Evolutionary conservation across 2,888 invertebrate species (phyloP), one percentile per base, ranked within the genome.

Genomic region (Sthenelais limicola): DNA sequence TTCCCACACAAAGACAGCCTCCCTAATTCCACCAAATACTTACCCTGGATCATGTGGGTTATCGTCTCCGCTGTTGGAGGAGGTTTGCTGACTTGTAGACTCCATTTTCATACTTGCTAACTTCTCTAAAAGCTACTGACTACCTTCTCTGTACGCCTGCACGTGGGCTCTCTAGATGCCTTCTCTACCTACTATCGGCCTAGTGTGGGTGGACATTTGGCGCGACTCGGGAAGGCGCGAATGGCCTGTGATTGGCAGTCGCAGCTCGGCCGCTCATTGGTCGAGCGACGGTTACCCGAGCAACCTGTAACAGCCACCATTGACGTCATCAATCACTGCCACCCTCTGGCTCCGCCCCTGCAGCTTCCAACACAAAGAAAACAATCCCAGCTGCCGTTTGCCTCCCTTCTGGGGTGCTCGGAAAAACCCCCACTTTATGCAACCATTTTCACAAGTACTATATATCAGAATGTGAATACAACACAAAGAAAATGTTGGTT

Each of bases 21-120:
- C 38, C 2, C 71, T 21, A 21, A 30, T 38, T 47, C 28, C 28
- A 24, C 30, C 28, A 70, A 24, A 24, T 78, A 84, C 90, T 89
- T 93, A 95, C 95, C 95, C 95, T 89, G 95, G 95, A 90, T 95
- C 96, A 91, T 96, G 96, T 90, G 95, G 94, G 90, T 94, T 94
- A 91, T 95, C 95, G 80, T 94, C 83, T 18, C 80, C 78, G 74
- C 80, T 79, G 76, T 82, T 80, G 58, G 80, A 74, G 73, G 81
- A 74, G 70, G 80, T 80, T 73, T 80, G 80, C 72, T 81, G 82
- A 54, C 76, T 80, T 74, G 80, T 80, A 69, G 81, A 78, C 73
- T 83, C 83, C 83, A 83, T 84, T 81, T 82, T 84, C 83, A 84
- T 82, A 77, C 78, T 81, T 80, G 76, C 71, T 69, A 74, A 43